Evolutionary conservation across 2,113 vertebrate species (phyloP), one percentile per base, ranked within the genome.

Genomic region (Myanophis thanlyinensis): DNA sequence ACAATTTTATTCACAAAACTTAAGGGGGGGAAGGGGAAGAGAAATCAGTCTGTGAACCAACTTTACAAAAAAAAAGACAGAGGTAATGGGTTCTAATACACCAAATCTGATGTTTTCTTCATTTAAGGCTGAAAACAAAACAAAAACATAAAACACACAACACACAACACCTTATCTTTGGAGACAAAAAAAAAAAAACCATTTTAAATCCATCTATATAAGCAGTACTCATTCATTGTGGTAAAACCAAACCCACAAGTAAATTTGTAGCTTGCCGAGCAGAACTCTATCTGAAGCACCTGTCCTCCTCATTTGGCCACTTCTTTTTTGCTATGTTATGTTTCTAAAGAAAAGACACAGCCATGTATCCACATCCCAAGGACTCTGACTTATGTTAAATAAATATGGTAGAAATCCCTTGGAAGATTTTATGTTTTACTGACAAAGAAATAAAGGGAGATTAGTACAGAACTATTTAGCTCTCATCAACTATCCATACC

Each of bases 1-100:
- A 94, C 96, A 96, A 94, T 97, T 97, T 97, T 97, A 97, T 97
- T 97, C 97, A 97, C 96, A 96, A 96, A 95, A 95, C 88, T 48
- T 62, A 13, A 49, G 12, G 27, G 88, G 54, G 8, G 0, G 20
- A 13, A 46, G n/a, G 7, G 40, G 1, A 95, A 91, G 95, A 95
- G 94, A 96, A 92, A 92, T 6, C 2, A 73, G 93, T 97, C 97
- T 97, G 92, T 93, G 96, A 97, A 95, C 92, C 89, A 93, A 0
- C 92, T 90, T 49, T 90, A 62, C 86, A n/a, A 90, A 92, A 90
- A 92, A 27, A 86, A 44, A 56, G 86, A 67, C 90, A 91, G 93
- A 44, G 62, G 90, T 93, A 94, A 95, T 90, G 93, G 88, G 94
- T 73, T 93, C 0, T 0, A 96, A 94, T 89, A 92, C 91, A 90